Evolutionary conservation across 2,113 vertebrate species (phyloP).

Genomic region (Falco punctatus): DNA sequence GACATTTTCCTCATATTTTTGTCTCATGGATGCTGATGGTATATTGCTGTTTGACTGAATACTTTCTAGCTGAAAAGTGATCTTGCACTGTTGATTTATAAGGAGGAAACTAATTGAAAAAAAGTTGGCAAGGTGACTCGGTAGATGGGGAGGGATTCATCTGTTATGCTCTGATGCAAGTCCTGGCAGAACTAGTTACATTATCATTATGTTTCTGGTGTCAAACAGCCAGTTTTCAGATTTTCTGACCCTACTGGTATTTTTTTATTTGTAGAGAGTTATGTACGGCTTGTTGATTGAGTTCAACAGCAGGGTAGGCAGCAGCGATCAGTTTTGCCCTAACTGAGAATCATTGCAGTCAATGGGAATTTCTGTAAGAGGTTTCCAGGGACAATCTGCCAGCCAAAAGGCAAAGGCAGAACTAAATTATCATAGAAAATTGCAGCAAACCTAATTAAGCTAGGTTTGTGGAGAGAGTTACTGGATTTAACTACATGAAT

Average conservation of each 20-base stretch:
- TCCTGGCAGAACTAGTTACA: conserved; percentile 42
- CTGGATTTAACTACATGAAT: conserved; percentile 32
- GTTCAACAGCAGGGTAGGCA: conserved; percentile 61
- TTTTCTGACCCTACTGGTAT: conserved; percentile 25
- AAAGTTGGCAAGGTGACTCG: conserved; percentile 41
- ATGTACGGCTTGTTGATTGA: conserved; percentile 52
- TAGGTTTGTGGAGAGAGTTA: conserved; percentile 25
- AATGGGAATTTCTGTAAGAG: conserved; percentile 53
- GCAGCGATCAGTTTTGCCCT: conserved; percentile 44
- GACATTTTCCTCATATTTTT: conserved; percentile 5
- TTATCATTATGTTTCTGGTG: conserved; percentile 53
- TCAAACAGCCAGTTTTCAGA: conserved; percentile 53
- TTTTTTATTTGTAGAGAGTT: conserved; percentile 33
- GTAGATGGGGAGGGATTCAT: conserved; percentile 43
- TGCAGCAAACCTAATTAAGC: conserved; percentile 62
- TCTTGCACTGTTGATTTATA: conserved; percentile 59
- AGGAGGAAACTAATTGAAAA: conserved; percentile 31
- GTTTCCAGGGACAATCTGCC: conserved; percentile 58
- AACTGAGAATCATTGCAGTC: conserved; percentile 49
- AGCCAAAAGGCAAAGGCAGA: conserved; percentile 65
- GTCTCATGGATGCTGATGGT: not conserved
- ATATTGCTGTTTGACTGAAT: conserved; percentile 43
- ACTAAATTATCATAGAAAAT: conserved; percentile 66
- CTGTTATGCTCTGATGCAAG: conserved; percentile 28
- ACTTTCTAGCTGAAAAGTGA: conserved; percentile 34